These are phyloP conservation scores for Aspiorhynchus laticeps DNA, from an alignment of 2,113 vertebrate genomes.

Conservation along the genomic window DNA sequence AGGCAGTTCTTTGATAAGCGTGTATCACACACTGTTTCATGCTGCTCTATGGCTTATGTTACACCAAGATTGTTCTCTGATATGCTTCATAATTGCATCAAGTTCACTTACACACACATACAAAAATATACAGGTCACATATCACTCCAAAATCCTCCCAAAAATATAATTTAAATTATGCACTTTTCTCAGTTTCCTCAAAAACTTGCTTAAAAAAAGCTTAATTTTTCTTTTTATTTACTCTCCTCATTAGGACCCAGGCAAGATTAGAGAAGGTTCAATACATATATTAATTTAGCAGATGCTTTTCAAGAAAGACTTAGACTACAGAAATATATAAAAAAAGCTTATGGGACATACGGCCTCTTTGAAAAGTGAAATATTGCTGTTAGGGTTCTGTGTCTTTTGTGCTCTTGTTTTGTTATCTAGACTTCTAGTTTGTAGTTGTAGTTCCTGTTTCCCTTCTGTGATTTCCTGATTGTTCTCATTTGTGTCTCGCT, in stretches of 20 bases:
- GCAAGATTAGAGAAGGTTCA: not conserved
- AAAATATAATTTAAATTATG: not conserved
- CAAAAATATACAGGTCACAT: not conserved
- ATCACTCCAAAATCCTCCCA: not conserved
- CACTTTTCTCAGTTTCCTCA: not conserved
- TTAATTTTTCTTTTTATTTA: too few species aligned
- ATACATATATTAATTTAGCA: not conserved
- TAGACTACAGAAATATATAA: not conserved
- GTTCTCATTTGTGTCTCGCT: not conserved
- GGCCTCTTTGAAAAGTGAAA: not conserved
- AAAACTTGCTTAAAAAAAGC: too few species aligned
- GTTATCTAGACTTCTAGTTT: not conserved
- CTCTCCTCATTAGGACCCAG: too few species aligned
- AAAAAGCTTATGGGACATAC: too few species aligned
- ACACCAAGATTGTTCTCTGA: not conserved
- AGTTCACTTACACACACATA: not conserved
- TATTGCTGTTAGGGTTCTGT: not conserved
- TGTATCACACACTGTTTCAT: not conserved
- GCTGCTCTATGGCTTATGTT: not conserved
- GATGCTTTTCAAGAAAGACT: not conserved
- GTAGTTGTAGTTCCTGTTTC: slow-evolving; percentile 1
- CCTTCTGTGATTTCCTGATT: not conserved
- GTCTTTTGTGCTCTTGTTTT: not conserved
- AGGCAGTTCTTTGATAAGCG: not conserved
- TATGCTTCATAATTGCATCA: not conserved